A percentile compares a stretch with the other conserved stretches of the same genome.
Evolutionary conservation across 2,797 vertebrate genomes (phyloP).

Genomic region (Schizopygopsis pylzovi): DNA sequence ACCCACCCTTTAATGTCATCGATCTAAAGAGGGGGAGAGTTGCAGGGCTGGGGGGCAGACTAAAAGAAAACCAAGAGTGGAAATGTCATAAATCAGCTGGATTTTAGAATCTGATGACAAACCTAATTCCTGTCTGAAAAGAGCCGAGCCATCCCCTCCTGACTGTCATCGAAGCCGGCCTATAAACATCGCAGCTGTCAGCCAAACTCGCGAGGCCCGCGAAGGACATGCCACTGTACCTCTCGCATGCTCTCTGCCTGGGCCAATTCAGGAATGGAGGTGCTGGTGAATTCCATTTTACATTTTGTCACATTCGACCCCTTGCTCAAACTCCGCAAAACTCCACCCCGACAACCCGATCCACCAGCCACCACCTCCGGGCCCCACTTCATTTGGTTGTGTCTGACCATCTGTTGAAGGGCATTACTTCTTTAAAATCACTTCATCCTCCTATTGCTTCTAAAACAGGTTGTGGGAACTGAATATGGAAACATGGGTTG

Average conservation of each 20-base stretch:
- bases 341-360: slow-evolving; percentile 49
- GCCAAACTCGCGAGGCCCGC: slow-evolving; percentile 75
- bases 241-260: slow-evolving; percentile 81
- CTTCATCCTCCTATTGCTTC: slow-evolving; percentile 71
- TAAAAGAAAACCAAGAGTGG: slow-evolving; percentile 64
- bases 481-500: slow-evolving; percentile 71
- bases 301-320: slow-evolving; percentile 87
- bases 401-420: slow-evolving; percentile 82
- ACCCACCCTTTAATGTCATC: slow-evolving; percentile 75
- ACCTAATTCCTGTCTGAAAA: slow-evolving; percentile 87
- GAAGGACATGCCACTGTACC: slow-evolving; percentile 86
- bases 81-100: slow-evolving; percentile 87
- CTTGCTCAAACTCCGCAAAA: slow-evolving; percentile 51
- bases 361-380: slow-evolving; percentile 34
- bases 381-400: slow-evolving; percentile 64
- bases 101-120: slow-evolving; percentile 94
- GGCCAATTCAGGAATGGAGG: slow-evolving; percentile 83
- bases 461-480: slow-evolving; percentile 74
- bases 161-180: slow-evolving; percentile 88
- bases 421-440: slow-evolving; percentile 82
- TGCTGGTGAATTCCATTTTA: slow-evolving; percentile 82
- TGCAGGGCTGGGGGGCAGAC: slow-evolving; percentile 27
- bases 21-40: slow-evolving; percentile 63
- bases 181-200: slow-evolving; percentile 96
- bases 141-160: slow-evolving; percentile 77